These are phyloP conservation scores for Microcaecilia unicolor DNA, from an alignment of 2,797 vertebrate genomes.

Conservation along the genomic window DNA sequence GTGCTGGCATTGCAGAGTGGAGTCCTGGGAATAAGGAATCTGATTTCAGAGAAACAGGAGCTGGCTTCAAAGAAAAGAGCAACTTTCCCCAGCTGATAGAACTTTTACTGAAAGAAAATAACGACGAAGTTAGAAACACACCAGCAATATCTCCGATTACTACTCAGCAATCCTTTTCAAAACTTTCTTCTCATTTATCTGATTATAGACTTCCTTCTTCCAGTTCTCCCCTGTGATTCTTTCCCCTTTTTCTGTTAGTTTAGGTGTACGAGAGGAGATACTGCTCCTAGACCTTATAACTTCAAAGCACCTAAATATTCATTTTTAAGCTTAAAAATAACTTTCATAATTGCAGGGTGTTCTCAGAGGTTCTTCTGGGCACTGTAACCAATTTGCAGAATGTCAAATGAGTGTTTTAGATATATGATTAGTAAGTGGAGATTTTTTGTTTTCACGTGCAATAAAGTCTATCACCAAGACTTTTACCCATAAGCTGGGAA, in stretches of 20 bases:
- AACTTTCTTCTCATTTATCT: conserved; percentile 35
- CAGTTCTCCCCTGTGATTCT: conserved; percentile 24
- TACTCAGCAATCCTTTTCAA: conserved; percentile 36
- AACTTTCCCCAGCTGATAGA: conserved; percentile 60
- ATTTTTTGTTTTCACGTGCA: conserved; percentile 1
- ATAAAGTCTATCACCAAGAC: background rate
- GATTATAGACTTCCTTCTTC: conserved; percentile 30
- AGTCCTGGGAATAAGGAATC: conserved; percentile 61
- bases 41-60: conserved; percentile 69
- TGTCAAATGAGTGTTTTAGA: conserved; percentile 1
- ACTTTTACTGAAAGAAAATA: conserved; percentile 66
- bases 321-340: conserved; percentile 17
- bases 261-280: conserved; percentile 57
- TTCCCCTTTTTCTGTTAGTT: conserved; percentile 52
- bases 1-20: conserved; percentile 55
- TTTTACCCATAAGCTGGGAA: too few relatives aligned
- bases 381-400: conserved; percentile 11
- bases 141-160: conserved; percentile 37
- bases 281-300: conserved; percentile 13
- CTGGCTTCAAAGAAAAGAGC: conserved; percentile 65
- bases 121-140: conserved; percentile 53
- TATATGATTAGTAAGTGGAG: conserved; percentile 9
- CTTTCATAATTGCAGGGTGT: conserved; percentile 19
- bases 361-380: conserved; percentile 18
- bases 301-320: conserved; percentile 29